Evolutionary conservation across 2,113 vertebrate species (phyloP).

Genomic region (Atractosteus spatula): DNA sequence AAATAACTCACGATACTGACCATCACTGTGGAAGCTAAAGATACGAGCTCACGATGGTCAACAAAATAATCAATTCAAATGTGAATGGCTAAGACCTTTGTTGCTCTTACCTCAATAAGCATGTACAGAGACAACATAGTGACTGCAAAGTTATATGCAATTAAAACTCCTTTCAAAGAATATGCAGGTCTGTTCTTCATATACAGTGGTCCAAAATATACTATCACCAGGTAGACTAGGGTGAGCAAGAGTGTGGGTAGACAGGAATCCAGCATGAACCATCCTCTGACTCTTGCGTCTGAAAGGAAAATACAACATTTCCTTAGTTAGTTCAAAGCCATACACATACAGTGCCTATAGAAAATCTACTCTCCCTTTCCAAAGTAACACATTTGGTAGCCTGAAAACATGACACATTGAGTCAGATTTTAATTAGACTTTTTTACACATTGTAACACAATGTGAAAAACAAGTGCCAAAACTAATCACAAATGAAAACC

Average conservation of each 20-base stretch:
- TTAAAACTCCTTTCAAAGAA: constrained; percentile 71
- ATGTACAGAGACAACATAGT: constrained; percentile 81
- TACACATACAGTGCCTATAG: neutral
- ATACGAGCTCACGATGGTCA: too few relatives aligned
- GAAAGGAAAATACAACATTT: neutral
- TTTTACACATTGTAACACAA: too few relatives aligned
- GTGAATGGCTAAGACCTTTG: too few relatives aligned
- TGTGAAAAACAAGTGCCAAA: too few relatives aligned
- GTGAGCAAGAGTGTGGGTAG: constrained; percentile 77
- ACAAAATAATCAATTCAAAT: too few relatives aligned
- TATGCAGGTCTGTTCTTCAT: constrained; percentile 78
- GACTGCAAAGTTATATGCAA: constrained; percentile 77
- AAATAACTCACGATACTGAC: too few relatives aligned
- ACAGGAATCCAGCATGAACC: constrained; percentile 83
- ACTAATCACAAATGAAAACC: too few relatives aligned
- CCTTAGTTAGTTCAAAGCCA: neutral
- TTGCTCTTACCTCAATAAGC: constrained; percentile 74
- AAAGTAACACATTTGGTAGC: too few relatives aligned
- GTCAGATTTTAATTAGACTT: too few relatives aligned
- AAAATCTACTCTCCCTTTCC: too few relatives aligned
- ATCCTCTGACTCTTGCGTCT: constrained; percentile 82
- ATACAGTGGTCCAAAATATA: constrained; percentile 74
- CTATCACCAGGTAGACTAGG: constrained; percentile 67
- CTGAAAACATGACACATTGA: too few relatives aligned
- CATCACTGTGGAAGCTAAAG: too few relatives aligned